Evolutionary conservation across 2,888 invertebrate genomes (phyloP), one percentile per base, ranked within the genome.

Genomic region (Agrotis exclamationis): DNA sequence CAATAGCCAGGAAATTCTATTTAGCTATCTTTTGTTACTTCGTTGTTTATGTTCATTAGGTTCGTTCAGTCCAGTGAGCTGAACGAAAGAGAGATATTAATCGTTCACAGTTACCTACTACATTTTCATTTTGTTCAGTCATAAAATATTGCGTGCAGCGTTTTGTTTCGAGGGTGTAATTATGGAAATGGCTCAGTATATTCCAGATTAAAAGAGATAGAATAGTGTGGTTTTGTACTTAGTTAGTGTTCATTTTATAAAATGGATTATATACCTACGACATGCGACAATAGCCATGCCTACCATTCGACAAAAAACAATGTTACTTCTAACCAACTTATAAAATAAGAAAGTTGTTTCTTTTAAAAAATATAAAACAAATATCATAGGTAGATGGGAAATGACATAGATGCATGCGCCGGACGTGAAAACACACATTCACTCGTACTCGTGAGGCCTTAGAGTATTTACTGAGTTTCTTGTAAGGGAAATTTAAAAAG

Each of bases 21-120:
- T 68, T 57, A 58, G 13, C 48, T 48, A 48, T 63, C 68, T 79
- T 69, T 70, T 76, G 66, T 70, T 75, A 68, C 74, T 79, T 70
- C 65, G 67, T 74, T 79, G 74, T 82, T 79, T 72, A 70, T 53
- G 83, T 76, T 83, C 67, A 80, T 80, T 83, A 80, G 60, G 60
- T 54, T 54, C 44, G 54, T 69, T 76, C 66, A 62, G 66, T 48
- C 57, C 66, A 80, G n/a, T 50, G 76, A 62, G 64, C 64, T 75
- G 75, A 75, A 79, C 50, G 79, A 67, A 75, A 75, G 65, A 50
- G 62, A 18, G n/a, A 28, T 59, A 80, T 81, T 72, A 51, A 76
- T 83, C 66, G 68, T 79, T 33, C 47, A 53, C 69, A 5, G 63
- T 70, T 71, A 54, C 66, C 68, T 67, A 77, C 57, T 80, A 67